Percentiles rank a stretch among this genome's conserved stretches.
These are phyloP conservation scores for Pherbina coryleti DNA, from an alignment of 2,888 invertebrate genomes.

Conservation along the genomic window DNA sequence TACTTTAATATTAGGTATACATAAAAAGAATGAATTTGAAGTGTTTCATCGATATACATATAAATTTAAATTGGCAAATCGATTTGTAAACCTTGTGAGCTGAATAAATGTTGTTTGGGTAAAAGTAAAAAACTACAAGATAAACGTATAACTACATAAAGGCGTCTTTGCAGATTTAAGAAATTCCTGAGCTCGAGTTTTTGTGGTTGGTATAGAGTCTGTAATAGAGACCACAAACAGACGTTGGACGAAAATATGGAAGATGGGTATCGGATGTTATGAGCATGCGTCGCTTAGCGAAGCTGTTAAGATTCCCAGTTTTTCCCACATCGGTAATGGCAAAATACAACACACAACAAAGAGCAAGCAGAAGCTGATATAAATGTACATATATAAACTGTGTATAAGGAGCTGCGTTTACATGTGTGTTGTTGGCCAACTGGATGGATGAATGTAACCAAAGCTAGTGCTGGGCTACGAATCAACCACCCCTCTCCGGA, in stretches of 20 bases:
- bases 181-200: not conserved
- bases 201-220: not conserved
- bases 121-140: no score
- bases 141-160: no score
- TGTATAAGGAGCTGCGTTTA: not conserved
- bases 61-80: no score
- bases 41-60: no score
- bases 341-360: not conserved
- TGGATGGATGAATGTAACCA: no score
- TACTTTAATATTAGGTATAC: no score
- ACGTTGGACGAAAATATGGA: not conserved
- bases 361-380: not conserved
- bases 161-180: constrained; percentile 2
- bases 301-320: constrained; percentile 29
- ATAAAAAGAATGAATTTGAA: no score
- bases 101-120: no score
- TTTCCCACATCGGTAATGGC: constrained; percentile 10
- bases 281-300: constrained; percentile 16
- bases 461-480: no score
- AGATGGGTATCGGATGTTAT: not conserved
- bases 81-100: no score
- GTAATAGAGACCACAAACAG: not conserved
- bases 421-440: no score
- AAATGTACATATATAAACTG: not conserved
- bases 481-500: no score